Evolutionary conservation across 2,888 invertebrate species (phyloP), one percentile per base, ranked within the genome.

Genomic region (Cantharis rustica): DNA sequence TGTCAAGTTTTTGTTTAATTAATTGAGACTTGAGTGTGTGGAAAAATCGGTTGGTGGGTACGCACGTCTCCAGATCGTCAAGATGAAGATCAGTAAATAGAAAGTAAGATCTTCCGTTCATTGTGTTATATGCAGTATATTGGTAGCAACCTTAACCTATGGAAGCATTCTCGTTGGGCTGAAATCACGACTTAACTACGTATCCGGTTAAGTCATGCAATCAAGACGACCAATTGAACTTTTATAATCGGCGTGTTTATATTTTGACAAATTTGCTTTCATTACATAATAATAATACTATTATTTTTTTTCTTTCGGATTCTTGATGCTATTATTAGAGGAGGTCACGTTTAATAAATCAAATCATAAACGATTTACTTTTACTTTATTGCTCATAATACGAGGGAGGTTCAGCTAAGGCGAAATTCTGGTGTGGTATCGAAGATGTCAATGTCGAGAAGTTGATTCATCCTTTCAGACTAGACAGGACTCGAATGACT

Each of bases 141-240:
- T 71, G 69, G 66, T 61, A 26, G 76, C 80, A 82, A 82, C 82
- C 82, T 82, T 82, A 81, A 81, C 82, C 82, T 82, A 82, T 82
- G 77, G 77, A 64, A 79, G 75, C 79, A 79, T 80, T 75, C 31
- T 31, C 75, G 75, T 71, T 77, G 79, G 78, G 72, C 76, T 73
- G 76, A 76, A 80, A 81, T 81, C 81, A 82, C 81, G 81, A 81
- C 80, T 81, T 80, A 82, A 80, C 78, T 76, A 76, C 61, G 80
- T 77, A 81, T 82, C 82, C 82, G 82, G 82, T 80, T 82, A 79
- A 79, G 79, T 80, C 80, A 80, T 80, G 79, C 80, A 31, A 31
- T 31, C 31, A 76, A 79, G 27, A 62, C 17, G 16, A 27, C 61
- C 62, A 62, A 47, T 16, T 77, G 74, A 73, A 77, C 77, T 75